Evolutionary conservation across 2,888 invertebrate genomes (phyloP).

Genomic region (Sesia apiformis): DNA sequence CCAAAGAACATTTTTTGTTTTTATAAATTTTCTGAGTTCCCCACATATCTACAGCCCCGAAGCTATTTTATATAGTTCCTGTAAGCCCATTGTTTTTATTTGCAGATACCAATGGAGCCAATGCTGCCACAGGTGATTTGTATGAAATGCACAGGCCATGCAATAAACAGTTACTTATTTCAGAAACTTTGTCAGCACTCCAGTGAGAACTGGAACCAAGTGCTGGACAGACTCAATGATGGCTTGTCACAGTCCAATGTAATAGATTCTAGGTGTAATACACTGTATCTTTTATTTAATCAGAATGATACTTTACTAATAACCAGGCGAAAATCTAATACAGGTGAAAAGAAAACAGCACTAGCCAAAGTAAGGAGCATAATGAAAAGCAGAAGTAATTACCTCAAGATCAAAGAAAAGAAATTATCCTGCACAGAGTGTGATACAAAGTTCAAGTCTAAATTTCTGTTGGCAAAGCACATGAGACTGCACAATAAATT

Average conservation of each 20-base stretch:
- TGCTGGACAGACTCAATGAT: conserved; percentile 22
- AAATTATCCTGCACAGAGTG: conserved; percentile 38
- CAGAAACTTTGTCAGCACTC: conserved; percentile 36
- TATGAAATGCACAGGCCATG: conserved; percentile 32
- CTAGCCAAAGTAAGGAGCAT: conserved; percentile 34
- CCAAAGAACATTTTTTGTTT: no score
- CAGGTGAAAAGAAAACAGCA: conserved; percentile 26
- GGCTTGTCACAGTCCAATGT: conserved; percentile 23
- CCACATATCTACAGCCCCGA: no score
- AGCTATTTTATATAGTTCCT: no score
- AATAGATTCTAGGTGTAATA: conserved; percentile 21
- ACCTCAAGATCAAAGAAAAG: conserved; percentile 18
- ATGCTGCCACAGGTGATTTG: conserved; percentile 43
- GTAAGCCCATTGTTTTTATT: conserved; percentile 4
- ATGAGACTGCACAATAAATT: conserved; percentile 29
- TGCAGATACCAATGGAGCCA: conserved; percentile 32
- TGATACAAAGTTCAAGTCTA: conserved; percentile 28
- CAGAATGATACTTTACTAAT: conserved; percentile 30
- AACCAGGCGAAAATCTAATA: conserved; percentile 27
- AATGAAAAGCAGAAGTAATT: conserved; percentile 25
- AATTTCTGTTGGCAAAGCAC: conserved; percentile 27
- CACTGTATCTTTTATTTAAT: conserved; percentile 34
- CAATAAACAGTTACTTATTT: conserved; percentile 41
- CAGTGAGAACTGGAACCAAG: conserved; percentile 30
- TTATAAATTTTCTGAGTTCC: no score